Percentiles rank a stretch among this genome's conserved stretches.
Conservation (phyloP, 37 sponge, comb jelly and placozoan species). For the Halichondria panicea region DNA sequence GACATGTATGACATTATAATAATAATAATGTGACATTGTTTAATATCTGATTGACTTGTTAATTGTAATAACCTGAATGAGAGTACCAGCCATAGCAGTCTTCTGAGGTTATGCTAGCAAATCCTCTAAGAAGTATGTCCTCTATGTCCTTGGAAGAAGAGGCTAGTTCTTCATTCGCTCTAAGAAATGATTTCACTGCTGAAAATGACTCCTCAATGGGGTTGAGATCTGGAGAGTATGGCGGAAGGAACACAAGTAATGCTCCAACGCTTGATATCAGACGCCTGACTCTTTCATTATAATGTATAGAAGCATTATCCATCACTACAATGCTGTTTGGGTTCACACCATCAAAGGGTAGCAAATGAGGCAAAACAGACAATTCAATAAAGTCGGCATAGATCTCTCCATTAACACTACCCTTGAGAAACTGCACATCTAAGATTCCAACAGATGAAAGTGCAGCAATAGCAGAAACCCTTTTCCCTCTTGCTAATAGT, state of each 20-base stretch:
- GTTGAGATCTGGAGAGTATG: conserved; percentile 15
- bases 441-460: conserved; percentile 19
- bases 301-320: conserved; percentile 30
- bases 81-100: conserved; percentile 6
- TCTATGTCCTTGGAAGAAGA: conserved; percentile 5
- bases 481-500: conserved; percentile 10
- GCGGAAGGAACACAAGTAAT: conserved; percentile 5
- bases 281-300: background rate
- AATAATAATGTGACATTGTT: background rate
- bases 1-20: background rate
- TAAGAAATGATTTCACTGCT: conserved; percentile 9
- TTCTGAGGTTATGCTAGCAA: background rate
- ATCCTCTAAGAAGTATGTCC: background rate
- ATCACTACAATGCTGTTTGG: conserved; percentile 18
- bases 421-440: conserved; percentile 16
- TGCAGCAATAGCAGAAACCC: conserved; percentile 30
- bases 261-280: conserved; percentile 15
- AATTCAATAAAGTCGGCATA: conserved; percentile 15
- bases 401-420: conserved; percentile 5
- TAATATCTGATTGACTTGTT: too few species aligned
- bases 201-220: conserved; percentile 23
- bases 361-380: conserved; percentile 20
- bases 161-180: conserved; percentile 12
- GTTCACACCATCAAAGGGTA: conserved; percentile 30
- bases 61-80: conserved; percentile 6